A percentile compares a stretch with the other conserved stretches of the same genome.
phyloP scores from a whole-genome alignment of 2,113 vertebrate genomes.

The Neolamprologus brichardi region DNA sequence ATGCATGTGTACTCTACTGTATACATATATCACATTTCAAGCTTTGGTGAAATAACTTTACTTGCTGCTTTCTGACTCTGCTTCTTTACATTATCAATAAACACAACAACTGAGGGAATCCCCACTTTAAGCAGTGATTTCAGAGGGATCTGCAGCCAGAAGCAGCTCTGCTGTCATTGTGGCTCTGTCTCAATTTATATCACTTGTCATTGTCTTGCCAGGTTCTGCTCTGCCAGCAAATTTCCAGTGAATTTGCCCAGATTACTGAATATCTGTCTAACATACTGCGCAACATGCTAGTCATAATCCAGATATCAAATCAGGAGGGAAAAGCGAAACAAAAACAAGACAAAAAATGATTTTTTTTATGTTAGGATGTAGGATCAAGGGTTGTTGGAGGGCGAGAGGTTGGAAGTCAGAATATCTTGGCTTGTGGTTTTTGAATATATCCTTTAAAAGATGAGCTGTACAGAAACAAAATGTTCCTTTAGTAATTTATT shows the following conservation, averaged over 20 bases:
- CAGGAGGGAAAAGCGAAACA: neutral
- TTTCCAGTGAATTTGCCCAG: constrained; percentile 17
- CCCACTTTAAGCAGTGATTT: neutral
- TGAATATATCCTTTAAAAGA: neutral
- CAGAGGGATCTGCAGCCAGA: neutral
- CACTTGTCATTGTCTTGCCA: neutral
- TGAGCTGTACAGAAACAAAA: neutral
- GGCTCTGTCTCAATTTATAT: neutral
- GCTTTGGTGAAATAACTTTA: neutral
- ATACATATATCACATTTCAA: neutral
- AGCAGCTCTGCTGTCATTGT: neutral
- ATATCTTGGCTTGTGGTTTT: neutral
- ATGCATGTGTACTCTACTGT: neutral
- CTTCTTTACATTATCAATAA: neutral
- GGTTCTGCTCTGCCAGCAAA: constrained; percentile 26
- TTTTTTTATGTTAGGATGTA: neutral
- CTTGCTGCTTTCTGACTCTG: neutral
- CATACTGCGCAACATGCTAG: neutral
- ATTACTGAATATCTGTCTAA: constrained; percentile 28
- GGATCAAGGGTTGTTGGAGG: neutral
- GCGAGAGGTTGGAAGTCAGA: neutral
- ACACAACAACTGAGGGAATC: neutral
- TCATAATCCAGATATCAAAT: neutral
- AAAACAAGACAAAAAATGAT: neutral
- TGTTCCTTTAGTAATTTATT: neutral